A percentile compares a stretch with the other conserved stretches of the same genome.
phyloP scores from a whole-genome alignment of 2,888 invertebrate species.

The Corythucha ciliata region DNA sequence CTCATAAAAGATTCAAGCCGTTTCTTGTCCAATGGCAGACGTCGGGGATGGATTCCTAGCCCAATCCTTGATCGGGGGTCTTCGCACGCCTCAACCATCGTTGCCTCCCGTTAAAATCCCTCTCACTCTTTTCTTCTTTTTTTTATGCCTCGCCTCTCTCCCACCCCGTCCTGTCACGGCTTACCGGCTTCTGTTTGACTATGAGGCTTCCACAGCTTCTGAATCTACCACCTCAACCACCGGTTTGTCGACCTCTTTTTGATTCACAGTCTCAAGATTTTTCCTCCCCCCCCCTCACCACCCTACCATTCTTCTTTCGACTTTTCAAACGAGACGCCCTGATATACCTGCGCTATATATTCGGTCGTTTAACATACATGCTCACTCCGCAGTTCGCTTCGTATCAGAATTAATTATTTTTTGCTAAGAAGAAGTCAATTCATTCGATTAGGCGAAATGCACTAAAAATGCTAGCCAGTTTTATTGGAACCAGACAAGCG shows the following conservation, averaged over 20 bases:
- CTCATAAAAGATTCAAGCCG: too few relatives aligned
- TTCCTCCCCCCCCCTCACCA: constrained; percentile 3
- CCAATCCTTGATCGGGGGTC: constrained; percentile 2
- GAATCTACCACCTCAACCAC: constrained; percentile 9
- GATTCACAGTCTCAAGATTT: constrained; percentile 17
- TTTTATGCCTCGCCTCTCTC: too few relatives aligned
- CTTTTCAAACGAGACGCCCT: not conserved
- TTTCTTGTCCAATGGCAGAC: constrained; percentile 11
- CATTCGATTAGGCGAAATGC: too few relatives aligned
- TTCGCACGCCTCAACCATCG: constrained; percentile 13
- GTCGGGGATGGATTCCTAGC: constrained; percentile 4
- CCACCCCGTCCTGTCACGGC: too few relatives aligned
- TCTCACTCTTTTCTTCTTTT: constrained; percentile 13
- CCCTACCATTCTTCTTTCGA: constrained; percentile 6
- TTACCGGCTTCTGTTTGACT: too few relatives aligned
- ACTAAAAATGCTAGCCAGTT: too few relatives aligned
- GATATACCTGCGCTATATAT: too few relatives aligned
- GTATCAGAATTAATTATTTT: too few relatives aligned
- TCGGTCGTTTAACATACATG: too few relatives aligned
- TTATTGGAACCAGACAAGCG: too few relatives aligned
- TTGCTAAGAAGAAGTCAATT: too few relatives aligned
- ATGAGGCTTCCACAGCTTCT: constrained; percentile 16
- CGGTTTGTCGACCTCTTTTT: constrained; percentile 22
- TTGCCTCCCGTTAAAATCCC: not conserved
- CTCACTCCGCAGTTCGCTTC: too few relatives aligned